Percentiles rank a stretch among this genome's conserved stretches.
These are phyloP conservation scores for Pilophorus perplexus DNA, from an alignment of 2,888 invertebrate genomes.

Conservation along the genomic window DNA sequence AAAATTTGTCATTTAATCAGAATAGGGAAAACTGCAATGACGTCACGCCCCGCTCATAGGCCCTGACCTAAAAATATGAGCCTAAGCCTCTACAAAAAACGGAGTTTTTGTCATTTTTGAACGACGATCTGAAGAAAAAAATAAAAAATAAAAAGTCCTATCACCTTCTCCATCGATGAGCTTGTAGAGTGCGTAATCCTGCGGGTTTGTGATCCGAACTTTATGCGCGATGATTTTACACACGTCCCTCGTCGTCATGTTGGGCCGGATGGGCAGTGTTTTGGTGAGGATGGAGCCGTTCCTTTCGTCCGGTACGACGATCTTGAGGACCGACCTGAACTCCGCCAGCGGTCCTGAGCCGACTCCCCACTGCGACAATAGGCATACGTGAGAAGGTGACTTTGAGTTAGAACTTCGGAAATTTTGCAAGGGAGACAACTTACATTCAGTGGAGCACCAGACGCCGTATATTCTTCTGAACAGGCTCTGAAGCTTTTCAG, in stretches of 20 bases:
- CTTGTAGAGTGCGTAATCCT: conserved; percentile 90
- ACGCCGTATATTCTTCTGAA: conserved; percentile 46
- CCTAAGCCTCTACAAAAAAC: too few relatives aligned
- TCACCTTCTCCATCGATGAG: conserved; percentile 86
- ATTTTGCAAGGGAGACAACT: too few relatives aligned
- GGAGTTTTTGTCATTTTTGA: too few relatives aligned
- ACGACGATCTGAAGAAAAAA: too few relatives aligned
- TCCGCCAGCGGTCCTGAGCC: conserved; percentile 55
- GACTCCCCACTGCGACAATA: conserved; percentile 52
- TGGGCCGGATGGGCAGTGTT: conserved; percentile 88
- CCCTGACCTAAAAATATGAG: too few relatives aligned
- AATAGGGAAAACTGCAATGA: too few relatives aligned
- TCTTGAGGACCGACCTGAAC: conserved; percentile 75
- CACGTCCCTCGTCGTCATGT: conserved; percentile 88
- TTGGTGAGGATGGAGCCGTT: conserved; percentile 88
- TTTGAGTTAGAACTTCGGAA: too few relatives aligned
- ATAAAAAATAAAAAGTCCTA: too few relatives aligned
- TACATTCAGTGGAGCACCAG: conserved; percentile 54
- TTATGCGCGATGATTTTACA: conserved; percentile 94
- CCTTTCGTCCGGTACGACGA: conserved; percentile 91
- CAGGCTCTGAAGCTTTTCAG: conserved; percentile 65
- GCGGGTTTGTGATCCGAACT: conserved; percentile 91
- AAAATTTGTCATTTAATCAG: too few relatives aligned
- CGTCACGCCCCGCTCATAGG: too few relatives aligned
- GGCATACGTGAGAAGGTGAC: too few relatives aligned